Evolutionary conservation across 2,888 invertebrate genomes (phyloP), one percentile per base, ranked within the genome.

Genomic region (Himalopsyche japonica): DNA sequence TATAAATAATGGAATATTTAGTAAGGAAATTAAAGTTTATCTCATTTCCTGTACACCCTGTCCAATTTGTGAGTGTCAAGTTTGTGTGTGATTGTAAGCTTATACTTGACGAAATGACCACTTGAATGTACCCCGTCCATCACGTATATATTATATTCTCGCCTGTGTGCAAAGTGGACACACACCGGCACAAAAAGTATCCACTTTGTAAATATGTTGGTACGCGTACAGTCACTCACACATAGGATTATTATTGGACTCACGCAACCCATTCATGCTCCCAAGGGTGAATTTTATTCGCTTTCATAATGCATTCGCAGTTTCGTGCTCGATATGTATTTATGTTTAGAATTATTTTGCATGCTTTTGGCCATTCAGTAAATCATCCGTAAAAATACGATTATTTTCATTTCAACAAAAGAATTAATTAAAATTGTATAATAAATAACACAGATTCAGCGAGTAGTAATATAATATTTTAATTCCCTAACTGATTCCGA

Each of bases 101-200:
- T 79, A 70, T 81, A 82, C 85, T 85, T 81, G 85, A 81, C 83
- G 83, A 83, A 85, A 85, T 85, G 85, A 83, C 76, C 85, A 83
- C 85, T 85, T 83, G 83, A 85, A 83, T 81, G 81, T 37, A 47
- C 82, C 82, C 82, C 82, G 79, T 82, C 64, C 64, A 79, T 79
- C 77, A 82, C 24, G 70, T 76, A 43, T 43, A 43, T 43, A 48
- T 12, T 57, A 70, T 70, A 12, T 20, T 24, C 70, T 5, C 27
- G 70, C 30, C 10, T 82, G 82, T 82, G 77, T 77, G 82, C 34
- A 77, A 81, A 43, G 43, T 43, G 70, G 18, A 64, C 70, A 48
- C 34, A 81, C 81, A 76, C 81, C 27, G 70, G 18, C 57, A 32
- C 48, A 76, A n/a, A 76, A 76, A 24, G 48, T 10, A 48, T 32